These are phyloP conservation scores for Koerneria pararmatus DNA, from an alignment of 2,888 invertebrate species.

Conservation along the genomic window DNA sequence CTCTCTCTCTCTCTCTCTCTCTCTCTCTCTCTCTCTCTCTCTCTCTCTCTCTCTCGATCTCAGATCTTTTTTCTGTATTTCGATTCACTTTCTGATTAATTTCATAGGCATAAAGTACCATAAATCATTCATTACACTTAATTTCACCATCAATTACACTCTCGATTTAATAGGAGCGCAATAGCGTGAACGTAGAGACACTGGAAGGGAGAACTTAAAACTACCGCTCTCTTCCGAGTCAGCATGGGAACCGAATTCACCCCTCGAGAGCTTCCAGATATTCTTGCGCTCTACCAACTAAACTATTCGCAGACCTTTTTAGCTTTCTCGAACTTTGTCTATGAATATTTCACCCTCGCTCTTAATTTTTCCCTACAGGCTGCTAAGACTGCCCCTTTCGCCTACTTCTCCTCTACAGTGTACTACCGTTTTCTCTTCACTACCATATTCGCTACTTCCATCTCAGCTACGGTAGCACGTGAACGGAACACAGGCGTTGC, in stretches of 20 bases:
- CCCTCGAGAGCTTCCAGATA: no score
- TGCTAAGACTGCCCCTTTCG: background rate
- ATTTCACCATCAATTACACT: no score
- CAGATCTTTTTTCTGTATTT: slow-evolving; percentile 1
- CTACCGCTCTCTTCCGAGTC: no score
- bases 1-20: slow-evolving; percentile 4
- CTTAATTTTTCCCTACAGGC: background rate
- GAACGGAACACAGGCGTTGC: slow-evolving; percentile 12
- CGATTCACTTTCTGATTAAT: slow-evolving; percentile 1
- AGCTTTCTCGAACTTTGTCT: background rate
- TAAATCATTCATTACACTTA: no score
- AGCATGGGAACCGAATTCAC: no score
- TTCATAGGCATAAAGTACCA: background rate
- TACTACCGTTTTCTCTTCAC: slow-evolving; percentile 3
- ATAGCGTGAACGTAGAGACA: no score
- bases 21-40: slow-evolving; percentile 7
- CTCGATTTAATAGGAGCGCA: no score
- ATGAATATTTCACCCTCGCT: slow-evolving; percentile 9
- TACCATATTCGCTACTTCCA: background rate
- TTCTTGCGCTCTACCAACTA: background rate
- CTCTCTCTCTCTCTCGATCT: background rate
- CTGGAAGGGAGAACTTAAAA: no score
- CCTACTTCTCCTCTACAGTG: background rate
- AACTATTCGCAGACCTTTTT: background rate
- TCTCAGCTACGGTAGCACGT: no score